Evolutionary conservation across 2,113 vertebrate genomes (phyloP), one percentile per base, ranked within the genome.

Genomic region (Syngnathus typhle): DNA sequence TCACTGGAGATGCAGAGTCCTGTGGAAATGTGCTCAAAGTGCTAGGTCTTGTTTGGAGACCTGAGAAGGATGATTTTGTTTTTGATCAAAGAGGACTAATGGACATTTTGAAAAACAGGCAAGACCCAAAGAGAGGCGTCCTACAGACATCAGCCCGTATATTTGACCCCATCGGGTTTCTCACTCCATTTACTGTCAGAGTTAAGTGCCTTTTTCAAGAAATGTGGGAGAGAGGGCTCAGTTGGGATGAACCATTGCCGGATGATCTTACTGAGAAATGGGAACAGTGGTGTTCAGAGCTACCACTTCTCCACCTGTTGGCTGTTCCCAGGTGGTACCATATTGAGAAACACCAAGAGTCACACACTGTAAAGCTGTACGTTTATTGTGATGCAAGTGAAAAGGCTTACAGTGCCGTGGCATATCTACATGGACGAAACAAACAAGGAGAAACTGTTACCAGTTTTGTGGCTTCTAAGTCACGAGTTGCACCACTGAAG

Each of bases 11-110:
- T 1, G 19, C 54, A 36, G 49, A 62, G 8, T 18, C 23, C 2
- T 15, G 27, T 41, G 68, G 21, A 56, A 68, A 51, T 38, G 61
- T 70, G 18, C 64, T 78, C 2, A 70, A 78, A 11, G 76, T 78
- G 13, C 23, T 78, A 3, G 70, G 67, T 1, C 44, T 73, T 4
- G 54, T 67, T 3, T 82, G 68, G 64, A 72, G 63, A 59, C 15
- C 43, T 9, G 68, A 71, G 3, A 68, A 7, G 0, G 59, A 78
- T 51, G 64, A 78, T 0, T 80, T 75, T 62, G 46, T 64, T 16
- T 60, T 80, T 47, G 65, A 74, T 38, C 13, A 51, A 10, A 74
- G 38, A 18, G 41, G 8, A n/a, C 15, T 73, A 0, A 4, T 67
- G 16, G 32, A 70, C 9, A 69, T 54, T 0, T n/a, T 73, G 2